A percentile compares a stretch with the other conserved stretches of the same genome.
These are phyloP conservation scores for Pimephales promelas DNA, from an alignment of 2,113 vertebrate species.

Conservation along the genomic window DNA sequence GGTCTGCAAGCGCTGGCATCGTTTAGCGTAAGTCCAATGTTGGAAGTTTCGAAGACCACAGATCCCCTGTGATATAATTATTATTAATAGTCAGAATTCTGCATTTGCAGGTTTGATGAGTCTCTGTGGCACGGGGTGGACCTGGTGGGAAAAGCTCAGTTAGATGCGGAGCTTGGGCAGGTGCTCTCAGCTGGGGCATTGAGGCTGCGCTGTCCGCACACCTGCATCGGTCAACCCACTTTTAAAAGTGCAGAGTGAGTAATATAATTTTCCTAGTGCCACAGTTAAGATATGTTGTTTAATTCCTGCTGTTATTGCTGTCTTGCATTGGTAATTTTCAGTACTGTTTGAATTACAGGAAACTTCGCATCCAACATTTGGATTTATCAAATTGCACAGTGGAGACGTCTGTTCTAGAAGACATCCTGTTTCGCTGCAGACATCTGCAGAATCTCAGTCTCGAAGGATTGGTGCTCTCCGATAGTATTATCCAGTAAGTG, in stretches of 20 bases:
- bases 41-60: background rate
- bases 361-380: slow-evolving; percentile 81
- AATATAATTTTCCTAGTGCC: background rate
- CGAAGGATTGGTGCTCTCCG: slow-evolving; percentile 87
- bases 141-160: slow-evolving; percentile 79
- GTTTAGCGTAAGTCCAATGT: slow-evolving; percentile 82
- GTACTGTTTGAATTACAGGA: slow-evolving; percentile 65
- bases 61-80: background rate
- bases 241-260: slow-evolving; percentile 79
- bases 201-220: slow-evolving; percentile 85
- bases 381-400: slow-evolving; percentile 88
- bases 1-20: slow-evolving; percentile 85
- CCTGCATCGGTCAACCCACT: slow-evolving; percentile 77
- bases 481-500: slow-evolving; percentile 81
- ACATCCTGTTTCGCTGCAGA: slow-evolving; percentile 78
- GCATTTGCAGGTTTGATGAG: slow-evolving; percentile 84
- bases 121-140: slow-evolving; percentile 91
- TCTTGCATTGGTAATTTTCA: background rate
- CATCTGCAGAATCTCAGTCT: slow-evolving; percentile 84
- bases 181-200: slow-evolving; percentile 80
- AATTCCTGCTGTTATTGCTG: background rate
- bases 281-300: background rate
- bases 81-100: background rate
- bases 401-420: slow-evolving; percentile 72
- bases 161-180: slow-evolving; percentile 77